Percentiles rank a stretch among this genome's conserved stretches.
Evolutionary conservation across 2,888 invertebrate genomes (phyloP).

Genomic region (Drosophila subquinaria): DNA sequence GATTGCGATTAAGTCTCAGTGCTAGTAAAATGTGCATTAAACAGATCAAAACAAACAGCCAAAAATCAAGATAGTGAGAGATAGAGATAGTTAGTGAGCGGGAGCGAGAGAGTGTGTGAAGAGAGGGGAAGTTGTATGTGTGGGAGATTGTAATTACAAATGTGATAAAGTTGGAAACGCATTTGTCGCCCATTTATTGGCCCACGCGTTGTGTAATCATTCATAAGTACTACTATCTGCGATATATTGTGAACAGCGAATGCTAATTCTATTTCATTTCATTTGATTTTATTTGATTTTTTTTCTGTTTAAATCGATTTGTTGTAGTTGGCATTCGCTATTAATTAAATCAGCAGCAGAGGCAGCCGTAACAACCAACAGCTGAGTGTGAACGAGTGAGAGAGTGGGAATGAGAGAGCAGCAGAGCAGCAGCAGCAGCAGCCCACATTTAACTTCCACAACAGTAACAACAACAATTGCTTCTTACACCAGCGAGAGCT

Average conservation of each 20-base stretch:
- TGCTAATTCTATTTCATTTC: conserved; percentile 66
- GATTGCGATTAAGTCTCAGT: conserved; percentile 17
- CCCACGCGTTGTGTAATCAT: conserved; percentile 81
- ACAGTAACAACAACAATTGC: conserved; percentile 40
- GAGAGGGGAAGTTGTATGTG: neutral
- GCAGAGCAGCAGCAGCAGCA: conserved; percentile 37
- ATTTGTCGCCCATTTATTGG: conserved; percentile 48
- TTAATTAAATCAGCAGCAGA: conserved; percentile 72
- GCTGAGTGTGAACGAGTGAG: conserved; percentile 47
- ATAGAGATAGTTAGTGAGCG: neutral
- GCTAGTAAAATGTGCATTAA: conserved; percentile 42
- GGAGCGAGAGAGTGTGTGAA: conserved; percentile 7
- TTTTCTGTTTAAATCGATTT: conserved; percentile 71
- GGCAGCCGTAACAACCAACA: conserved; percentile 55
- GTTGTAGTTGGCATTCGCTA: conserved; percentile 81
- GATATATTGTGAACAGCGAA: conserved; percentile 12
- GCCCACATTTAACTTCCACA: conserved; percentile 46
- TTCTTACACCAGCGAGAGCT: conserved; percentile 51
- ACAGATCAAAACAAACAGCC: conserved; percentile 61
- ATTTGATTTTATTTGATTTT: conserved; percentile 57
- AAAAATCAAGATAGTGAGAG: conserved; percentile 30
- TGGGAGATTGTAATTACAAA: conserved; percentile 34
- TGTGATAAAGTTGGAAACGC: conserved; percentile 38
- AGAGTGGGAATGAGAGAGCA: conserved; percentile 42
- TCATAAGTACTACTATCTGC: conserved; percentile 51